Evolutionary conservation across 1,140 invertebrate genomes (phyloP), one percentile per base, ranked within the genome.

Genomic region (Drosophila navojoa): DNA sequence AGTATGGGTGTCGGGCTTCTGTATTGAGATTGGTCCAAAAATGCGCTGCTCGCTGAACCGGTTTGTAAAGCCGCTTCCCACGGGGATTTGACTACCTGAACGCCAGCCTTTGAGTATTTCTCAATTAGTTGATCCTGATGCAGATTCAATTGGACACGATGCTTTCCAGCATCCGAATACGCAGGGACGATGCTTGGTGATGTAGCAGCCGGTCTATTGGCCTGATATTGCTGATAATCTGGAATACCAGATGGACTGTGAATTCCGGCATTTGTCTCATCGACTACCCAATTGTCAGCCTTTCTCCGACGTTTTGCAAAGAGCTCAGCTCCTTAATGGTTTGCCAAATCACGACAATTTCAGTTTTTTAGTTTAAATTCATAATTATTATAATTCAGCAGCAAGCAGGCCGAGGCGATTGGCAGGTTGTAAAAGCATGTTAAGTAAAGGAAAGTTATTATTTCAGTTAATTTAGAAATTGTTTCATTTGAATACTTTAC

Each of bases 251-350:
- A 84, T 75, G 91, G 81, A 70, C 92, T 90, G 62, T 92, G 79
- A 74, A 91, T 92, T 29, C 91, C 82, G 35, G 92, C 92, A 76
- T 93, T 96, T 76, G 92, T 94, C 90, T 96, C 96, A 77, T 97
- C 96, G 15, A 97, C 95, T 15, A 97, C 94, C 96, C 96, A 98
- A 92, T 97, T 96, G 86, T 97, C 96, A 5, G 96, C 96, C 78
- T 95, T 94, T 93, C 96, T 96, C 90, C 96, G 95, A 50, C 97
- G 94, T 91, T 97, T 97, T 16, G 96, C 96, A 93, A 98, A 98
- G 80, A 98, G 94, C 92, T 96, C 96, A 13, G 96, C 97, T 64
- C 96, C 96, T 73, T 96, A 73, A 54, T 54, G 16, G 13, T 32
- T 32, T 45, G 15, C 15, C 9, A 27, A 19, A 13, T 49, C 10